Conservation (phyloP, 2,113 vertebrate genomes). For the Phaethornis superciliosus region DNA sequence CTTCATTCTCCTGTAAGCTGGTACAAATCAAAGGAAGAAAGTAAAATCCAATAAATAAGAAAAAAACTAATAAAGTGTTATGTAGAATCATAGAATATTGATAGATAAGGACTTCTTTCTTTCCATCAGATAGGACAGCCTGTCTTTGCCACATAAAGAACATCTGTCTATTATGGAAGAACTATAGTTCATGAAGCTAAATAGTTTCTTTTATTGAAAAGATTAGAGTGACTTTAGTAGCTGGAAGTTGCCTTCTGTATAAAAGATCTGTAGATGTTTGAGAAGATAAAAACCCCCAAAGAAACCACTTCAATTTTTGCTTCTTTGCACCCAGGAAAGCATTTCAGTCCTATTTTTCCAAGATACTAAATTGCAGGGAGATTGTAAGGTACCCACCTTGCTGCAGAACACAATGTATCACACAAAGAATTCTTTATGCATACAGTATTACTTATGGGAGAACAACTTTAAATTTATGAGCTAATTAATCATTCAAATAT, state of each 20-base stretch:
- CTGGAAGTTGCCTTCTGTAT: neutral
- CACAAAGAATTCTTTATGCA: neutral
- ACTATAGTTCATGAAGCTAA: neutral
- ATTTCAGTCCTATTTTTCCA: neutral
- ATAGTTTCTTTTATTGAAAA: conserved; percentile 1
- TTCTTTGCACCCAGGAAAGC: neutral
- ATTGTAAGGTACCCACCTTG: neutral
- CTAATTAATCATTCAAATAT: conserved; percentile 10
- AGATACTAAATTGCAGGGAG: neutral
- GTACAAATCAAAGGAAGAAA: neutral
- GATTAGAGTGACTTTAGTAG: neutral
- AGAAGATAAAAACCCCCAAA: neutral
- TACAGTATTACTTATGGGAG: neutral
- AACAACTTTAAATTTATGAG: conserved; percentile 8
- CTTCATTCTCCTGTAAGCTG: neutral
- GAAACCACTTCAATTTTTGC: neutral
- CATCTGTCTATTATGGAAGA: neutral
- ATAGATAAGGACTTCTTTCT: neutral
- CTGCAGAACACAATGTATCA: neutral
- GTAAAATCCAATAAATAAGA: neutral
- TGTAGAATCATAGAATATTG: neutral
- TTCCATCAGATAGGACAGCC: neutral
- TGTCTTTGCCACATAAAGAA: neutral
- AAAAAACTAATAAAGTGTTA: neutral
- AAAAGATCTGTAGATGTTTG: neutral